Conservation (phyloP, 23 tunicate genomes). For the Halocynthia roretzi region DNA sequence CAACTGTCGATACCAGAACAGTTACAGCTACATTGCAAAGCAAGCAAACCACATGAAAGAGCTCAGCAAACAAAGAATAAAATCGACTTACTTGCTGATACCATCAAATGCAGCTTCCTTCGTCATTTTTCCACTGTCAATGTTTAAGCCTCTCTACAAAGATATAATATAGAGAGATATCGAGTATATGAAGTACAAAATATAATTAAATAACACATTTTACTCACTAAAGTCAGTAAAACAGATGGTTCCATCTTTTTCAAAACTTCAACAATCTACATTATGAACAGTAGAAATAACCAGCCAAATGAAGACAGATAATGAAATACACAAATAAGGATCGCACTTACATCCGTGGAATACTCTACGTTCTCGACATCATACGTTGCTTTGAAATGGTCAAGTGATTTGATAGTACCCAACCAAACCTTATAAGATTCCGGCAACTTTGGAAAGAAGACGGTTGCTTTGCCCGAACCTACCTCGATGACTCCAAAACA, state of each 20-base stretch:
- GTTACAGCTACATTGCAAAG: no score
- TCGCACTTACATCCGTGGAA: constrained; percentile 52
- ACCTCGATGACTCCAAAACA: constrained; percentile 79
- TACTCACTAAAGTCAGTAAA: constrained; percentile 63
- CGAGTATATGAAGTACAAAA: not conserved
- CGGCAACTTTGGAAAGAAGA: constrained; percentile 80
- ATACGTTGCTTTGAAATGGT: constrained; percentile 77
- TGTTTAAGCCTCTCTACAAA: constrained; percentile 73
- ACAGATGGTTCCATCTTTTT: constrained; percentile 44
- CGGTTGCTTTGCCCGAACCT: constrained; percentile 49
- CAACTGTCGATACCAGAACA: not conserved
- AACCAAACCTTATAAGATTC: constrained; percentile 68
- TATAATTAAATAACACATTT: not conserved
- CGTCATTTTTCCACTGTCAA: constrained; percentile 75
- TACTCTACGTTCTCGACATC: constrained; percentile 72
- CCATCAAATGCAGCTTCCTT: constrained; percentile 90
- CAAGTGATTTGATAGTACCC: constrained; percentile 80
- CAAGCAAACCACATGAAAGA: no score
- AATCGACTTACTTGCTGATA: constrained; percentile 47
- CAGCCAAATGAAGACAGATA: not conserved
- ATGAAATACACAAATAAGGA: not conserved
- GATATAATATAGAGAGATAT: not conserved
- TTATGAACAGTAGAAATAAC: not conserved
- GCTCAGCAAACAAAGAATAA: no score
- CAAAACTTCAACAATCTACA: constrained; percentile 52